Evolutionary conservation across 2,113 vertebrate species (phyloP).

Genomic region (Anoura caudifer): DNA sequence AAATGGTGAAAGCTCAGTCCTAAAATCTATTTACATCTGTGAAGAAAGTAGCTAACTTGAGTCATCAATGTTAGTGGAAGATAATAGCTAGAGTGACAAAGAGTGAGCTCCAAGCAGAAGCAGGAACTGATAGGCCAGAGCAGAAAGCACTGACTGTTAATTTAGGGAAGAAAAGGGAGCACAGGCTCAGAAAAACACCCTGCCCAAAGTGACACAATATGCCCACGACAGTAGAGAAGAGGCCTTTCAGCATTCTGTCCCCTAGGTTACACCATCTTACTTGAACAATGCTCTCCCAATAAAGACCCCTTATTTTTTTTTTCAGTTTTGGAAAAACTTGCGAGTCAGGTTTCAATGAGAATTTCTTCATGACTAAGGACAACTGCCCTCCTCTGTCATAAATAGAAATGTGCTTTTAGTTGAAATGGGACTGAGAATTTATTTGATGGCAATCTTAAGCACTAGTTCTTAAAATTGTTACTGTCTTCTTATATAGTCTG

Average conservation of each 20-base stretch:
- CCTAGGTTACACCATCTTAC: neutral
- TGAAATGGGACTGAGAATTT: conserved; percentile 55
- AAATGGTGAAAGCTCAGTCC: neutral
- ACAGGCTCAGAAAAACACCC: neutral
- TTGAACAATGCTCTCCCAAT: neutral
- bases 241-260: neutral
- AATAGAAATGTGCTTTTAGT: conserved; percentile 44
- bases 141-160: neutral
- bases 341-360: conserved; percentile 46
- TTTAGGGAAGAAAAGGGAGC: neutral
- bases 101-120: neutral
- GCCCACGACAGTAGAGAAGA: neutral
- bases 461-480: conserved; percentile 40
- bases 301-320: neutral
- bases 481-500: neutral
- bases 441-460: conserved; percentile 57
- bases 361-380: conserved; percentile 34
- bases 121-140: neutral
- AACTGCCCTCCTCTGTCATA: conserved; percentile 52
- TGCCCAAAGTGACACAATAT: neutral
- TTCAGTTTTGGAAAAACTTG: neutral
- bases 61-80: neutral
- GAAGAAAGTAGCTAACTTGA: neutral
- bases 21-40: neutral
- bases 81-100: neutral